These are phyloP conservation scores for Bursaphelenchus mucronatus DNA, from an alignment of 1,140 invertebrate genomes.

Conservation along the genomic window DNA sequence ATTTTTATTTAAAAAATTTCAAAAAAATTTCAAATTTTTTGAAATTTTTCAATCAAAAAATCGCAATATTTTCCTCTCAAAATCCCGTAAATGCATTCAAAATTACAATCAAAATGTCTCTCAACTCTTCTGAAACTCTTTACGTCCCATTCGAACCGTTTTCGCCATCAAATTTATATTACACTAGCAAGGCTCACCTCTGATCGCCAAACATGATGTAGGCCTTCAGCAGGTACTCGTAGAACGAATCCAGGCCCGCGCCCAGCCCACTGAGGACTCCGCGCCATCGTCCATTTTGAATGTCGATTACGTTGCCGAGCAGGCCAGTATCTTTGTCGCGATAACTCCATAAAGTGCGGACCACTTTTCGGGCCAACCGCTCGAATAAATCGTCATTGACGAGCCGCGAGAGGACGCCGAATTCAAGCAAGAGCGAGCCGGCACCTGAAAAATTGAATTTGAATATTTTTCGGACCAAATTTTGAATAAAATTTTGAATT, in stretches of 20 bases:
- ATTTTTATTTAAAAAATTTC: no score
- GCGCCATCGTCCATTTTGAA: slow-evolving; percentile 69
- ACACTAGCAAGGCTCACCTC: slow-evolving; percentile 15
- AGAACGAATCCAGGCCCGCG: slow-evolving; percentile 71
- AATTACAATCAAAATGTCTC: no score
- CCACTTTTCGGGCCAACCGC: slow-evolving; percentile 66
- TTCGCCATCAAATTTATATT: no score
- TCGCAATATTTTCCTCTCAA: no score
- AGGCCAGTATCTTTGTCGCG: slow-evolving; percentile 68
- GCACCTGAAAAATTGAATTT: slow-evolving; percentile 60
- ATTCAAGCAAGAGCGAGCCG: slow-evolving; percentile 69
- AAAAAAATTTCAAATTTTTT: no score
- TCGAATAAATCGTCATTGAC: slow-evolving; percentile 69
- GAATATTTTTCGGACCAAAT: no score
- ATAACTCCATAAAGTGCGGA: slow-evolving; percentile 66
- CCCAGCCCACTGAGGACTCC: slow-evolving; percentile 66
- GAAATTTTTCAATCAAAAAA: no score
- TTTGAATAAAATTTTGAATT: no score
- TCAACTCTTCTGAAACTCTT: no score
- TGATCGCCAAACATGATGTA: slow-evolving; percentile 70
- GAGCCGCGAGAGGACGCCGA: slow-evolving; percentile 69
- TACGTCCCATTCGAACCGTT: no score
- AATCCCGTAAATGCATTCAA: no score
- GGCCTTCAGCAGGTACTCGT: slow-evolving; percentile 70
- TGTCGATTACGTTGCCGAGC: slow-evolving; percentile 68